Evolutionary conservation across 2,113 vertebrate species (phyloP), one percentile per base, ranked within the genome.

Genomic region (Gasterosteus aculeatus): DNA sequence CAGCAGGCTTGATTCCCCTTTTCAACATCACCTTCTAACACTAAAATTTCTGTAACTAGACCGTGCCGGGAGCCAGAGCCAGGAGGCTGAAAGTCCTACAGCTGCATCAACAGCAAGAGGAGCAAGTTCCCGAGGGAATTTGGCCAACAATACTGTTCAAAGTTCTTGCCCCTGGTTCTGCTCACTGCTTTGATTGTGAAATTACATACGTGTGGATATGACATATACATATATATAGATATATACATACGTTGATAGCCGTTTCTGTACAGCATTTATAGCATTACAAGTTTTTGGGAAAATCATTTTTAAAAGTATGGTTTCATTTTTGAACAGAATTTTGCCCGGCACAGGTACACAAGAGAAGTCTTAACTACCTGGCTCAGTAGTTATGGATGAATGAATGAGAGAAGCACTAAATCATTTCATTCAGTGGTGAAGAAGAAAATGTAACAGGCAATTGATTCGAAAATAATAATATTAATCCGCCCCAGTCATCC

Each of bases 1-100:
- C 61, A 85, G 80, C 75, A 72, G 73, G 60, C 63, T 80, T 79
- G 60, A 81, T 81, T 51, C 68, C 46, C 58, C 18, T 46, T 71
- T 60, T 56, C 54, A 77, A 54, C 72, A 69, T 84, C 59, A 75
- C 77, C 57, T 75, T 84, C 69, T 53, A 70, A 78, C 71, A 62
- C 44, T 19, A 49, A 61, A 75, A 54, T 75, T 38, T 83, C 58
- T 80, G 85, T 77, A 79, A 87, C 72, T 51, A 72, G 59, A 80
- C 58, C 64, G 67, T n/a, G 44, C 70, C 77, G 85, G 56, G 18
- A 69, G 35, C 41, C 51, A 72, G 22, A 84, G 60, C 64, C 61
- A 58, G 29, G 61, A 62, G 63, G 80, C 54, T 41, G 18, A 59
- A 53, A 76, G 46, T 39, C 80, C 41, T 68, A 67, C 63, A 83